These are phyloP conservation scores for Perca schrenkii DNA, from an alignment of 2,113 vertebrate species.

Conservation along the genomic window DNA sequence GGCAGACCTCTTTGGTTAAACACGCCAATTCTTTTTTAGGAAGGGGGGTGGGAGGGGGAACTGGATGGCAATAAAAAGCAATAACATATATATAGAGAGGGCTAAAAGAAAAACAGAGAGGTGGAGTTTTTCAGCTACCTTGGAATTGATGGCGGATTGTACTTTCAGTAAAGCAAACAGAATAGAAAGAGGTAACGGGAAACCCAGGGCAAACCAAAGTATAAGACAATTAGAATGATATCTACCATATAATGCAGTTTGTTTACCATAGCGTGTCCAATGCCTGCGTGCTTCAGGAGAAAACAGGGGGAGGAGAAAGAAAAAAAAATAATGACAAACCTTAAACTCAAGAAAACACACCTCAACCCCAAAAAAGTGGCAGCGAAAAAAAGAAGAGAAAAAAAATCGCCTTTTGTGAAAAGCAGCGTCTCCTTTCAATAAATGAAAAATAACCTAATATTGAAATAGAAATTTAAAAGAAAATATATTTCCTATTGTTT, in stretches of 20 bases:
- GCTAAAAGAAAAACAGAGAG: slow-evolving; percentile 73
- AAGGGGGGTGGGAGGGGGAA: slow-evolving; percentile 45
- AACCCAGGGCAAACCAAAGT: slow-evolving; percentile 90
- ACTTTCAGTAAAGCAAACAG: slow-evolving; percentile 86
- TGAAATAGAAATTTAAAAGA: slow-evolving; percentile 34
- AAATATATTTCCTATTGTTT: slow-evolving; percentile 20
- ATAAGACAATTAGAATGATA: slow-evolving; percentile 98
- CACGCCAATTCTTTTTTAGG: slow-evolving; percentile 44
- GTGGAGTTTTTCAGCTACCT: slow-evolving; percentile 83
- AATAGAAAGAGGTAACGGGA: slow-evolving; percentile 86
- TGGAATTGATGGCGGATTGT: slow-evolving; percentile 84
- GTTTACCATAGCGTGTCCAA: slow-evolving; percentile 99
- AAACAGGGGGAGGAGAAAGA: slow-evolving; percentile 81
- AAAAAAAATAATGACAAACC: slow-evolving; percentile 89
- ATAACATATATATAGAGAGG: slow-evolving; percentile 67
- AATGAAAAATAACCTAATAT: slow-evolving; percentile 47
- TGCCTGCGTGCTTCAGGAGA: slow-evolving; percentile 95
- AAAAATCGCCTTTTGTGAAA: slow-evolving; percentile 48
- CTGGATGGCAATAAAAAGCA: slow-evolving; percentile 72
- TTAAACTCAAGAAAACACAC: slow-evolving; percentile 84
- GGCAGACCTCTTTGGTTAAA: slow-evolving; percentile 76
- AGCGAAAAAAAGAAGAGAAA: slow-evolving; percentile 48
- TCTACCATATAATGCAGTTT: slow-evolving; percentile 99
- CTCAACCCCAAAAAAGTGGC: slow-evolving; percentile 77
- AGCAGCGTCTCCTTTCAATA: slow-evolving; percentile 46